phyloP scores from a whole-genome alignment of 2,113 vertebrate genomes.

The Calyptomena viridis region DNA sequence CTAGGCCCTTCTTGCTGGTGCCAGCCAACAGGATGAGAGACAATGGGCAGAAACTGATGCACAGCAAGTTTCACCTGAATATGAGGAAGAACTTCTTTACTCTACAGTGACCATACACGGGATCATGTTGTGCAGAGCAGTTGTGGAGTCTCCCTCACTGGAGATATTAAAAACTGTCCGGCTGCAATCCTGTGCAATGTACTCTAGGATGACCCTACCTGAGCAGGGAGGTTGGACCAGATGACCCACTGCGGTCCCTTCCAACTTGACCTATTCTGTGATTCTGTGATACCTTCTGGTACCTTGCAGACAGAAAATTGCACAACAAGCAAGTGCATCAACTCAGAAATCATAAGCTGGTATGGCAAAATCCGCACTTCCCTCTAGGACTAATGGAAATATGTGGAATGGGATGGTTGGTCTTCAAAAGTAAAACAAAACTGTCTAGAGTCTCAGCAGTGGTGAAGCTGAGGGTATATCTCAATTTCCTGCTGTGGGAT shows the following conservation, averaged over 20 bases:
- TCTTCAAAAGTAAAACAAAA: background rate
- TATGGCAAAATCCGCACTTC: background rate
- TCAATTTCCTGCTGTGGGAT: background rate
- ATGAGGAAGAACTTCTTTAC: too few relatives aligned
- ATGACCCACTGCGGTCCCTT: background rate
- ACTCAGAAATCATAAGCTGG: background rate
- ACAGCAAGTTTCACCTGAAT: too few relatives aligned
- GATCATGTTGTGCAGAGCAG: too few relatives aligned
- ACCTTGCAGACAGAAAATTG: background rate
- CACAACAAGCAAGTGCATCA: background rate
- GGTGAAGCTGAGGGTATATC: background rate
- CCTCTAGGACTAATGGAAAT: background rate
- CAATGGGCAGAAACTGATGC: too few relatives aligned
- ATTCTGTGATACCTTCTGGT: background rate
- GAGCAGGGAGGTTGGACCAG: background rate
- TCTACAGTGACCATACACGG: too few relatives aligned
- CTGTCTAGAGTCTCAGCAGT: rapidly evolving
- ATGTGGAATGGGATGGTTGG: background rate
- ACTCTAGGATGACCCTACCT: background rate
- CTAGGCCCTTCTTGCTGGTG: too few relatives aligned
- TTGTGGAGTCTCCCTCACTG: background rate
- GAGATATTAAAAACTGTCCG: background rate
- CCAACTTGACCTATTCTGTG: background rate
- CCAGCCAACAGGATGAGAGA: too few relatives aligned
- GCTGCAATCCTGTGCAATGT: too few relatives aligned